Base-by-base conservation (phyloP, 1,140 invertebrate species). In the Andrena cerasifolii region DNA sequence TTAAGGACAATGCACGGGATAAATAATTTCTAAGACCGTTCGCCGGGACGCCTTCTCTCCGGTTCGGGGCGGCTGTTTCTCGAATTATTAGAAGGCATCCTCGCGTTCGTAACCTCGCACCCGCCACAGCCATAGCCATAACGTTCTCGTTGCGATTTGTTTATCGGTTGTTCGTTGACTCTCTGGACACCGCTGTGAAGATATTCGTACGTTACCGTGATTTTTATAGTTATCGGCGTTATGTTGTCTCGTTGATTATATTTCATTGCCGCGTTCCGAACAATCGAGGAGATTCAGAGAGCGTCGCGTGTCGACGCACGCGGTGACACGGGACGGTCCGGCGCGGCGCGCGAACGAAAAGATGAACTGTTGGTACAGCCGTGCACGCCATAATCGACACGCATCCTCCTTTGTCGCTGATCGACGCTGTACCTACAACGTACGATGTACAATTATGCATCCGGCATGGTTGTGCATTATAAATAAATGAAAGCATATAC, bases 231-330 rank as follows among this genome's bases (percentile, higher is more conserved):
- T 83, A 68, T 68, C 73, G 4, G 81, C 83, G 84, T 88, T 88
- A 87, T 72, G 76, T 85, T 86, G 74, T 79, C 71, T 82, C 79
- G 80, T 87, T 87, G 79, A 88, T 89, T 89, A 86, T 90, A 87
- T 88, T 89, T 84, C 82, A 84, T 89, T 86, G 80, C 87, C 26
- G 82, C 85, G 86, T 89, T 89, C 87, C 79, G 82, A 80, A 79
- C 74, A 72, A 78, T 61, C 83, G 49, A 83, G 74, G 51, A 73
- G 78, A 75, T 83, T 54, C 24, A 40, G 16, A 47, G 53, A 83
- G 74, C n/a, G 6, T n/a, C 58, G 58, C 33, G 58, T 67, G 70
- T 75, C 75, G 72, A 79, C 78, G 81, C 79, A 63, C 62, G 58
- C n/a, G n/a, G n/a, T n/a, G n/a, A n/a, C n/a, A n/a, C n/a, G n/a